phyloP scores from a whole-genome alignment of 2,113 vertebrate genomes.

The Himantopus leucocephalus region DNA sequence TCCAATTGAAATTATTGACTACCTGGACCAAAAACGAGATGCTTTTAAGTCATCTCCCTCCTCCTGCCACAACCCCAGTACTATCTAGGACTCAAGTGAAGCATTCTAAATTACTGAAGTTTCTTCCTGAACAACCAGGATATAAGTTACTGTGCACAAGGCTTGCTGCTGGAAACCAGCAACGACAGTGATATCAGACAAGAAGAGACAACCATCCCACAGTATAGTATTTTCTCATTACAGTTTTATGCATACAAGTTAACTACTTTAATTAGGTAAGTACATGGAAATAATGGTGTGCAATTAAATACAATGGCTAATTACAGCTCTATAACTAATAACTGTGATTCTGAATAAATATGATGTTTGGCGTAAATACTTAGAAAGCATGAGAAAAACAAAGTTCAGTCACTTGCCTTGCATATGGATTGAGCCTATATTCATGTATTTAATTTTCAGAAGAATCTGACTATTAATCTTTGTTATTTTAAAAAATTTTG shows the following conservation, averaged over 20 bases:
- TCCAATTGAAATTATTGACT: background rate
- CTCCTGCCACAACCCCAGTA: background rate
- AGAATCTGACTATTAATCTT: background rate
- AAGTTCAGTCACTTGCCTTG: background rate
- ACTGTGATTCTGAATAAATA: constrained; percentile 30
- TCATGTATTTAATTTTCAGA: background rate
- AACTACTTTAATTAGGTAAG: constrained; percentile 48
- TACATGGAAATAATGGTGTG: constrained; percentile 17
- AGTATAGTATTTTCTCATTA: constrained; percentile 7
- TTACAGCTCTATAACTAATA: constrained; percentile 46
- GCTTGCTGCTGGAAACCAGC: background rate
- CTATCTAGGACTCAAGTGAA: background rate
- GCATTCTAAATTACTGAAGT: background rate
- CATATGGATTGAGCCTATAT: background rate
- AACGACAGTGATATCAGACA: background rate
- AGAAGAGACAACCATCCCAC: background rate
- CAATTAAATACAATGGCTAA: constrained; percentile 49
- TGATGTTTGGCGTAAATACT: constrained; percentile 24
- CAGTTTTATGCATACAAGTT: constrained; percentile 34
- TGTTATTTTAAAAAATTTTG: background rate
- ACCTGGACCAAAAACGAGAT: background rate
- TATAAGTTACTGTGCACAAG: background rate
- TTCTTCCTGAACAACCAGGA: background rate
- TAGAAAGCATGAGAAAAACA: background rate
- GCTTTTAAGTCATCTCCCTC: background rate